Percentiles rank a stretch among this genome's conserved stretches.
These are phyloP conservation scores for Sus scrofa DNA, from an alignment of 2,113 vertebrate genomes.

Conservation along the genomic window T2T-Sscrofa CM000816.6:110173001-110173500, in stretches of 20 bases:
- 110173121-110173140: background rate
- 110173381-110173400: background rate
- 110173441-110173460: background rate
- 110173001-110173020: no score
- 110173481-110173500: background rate
- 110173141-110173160: conserved; percentile 5
- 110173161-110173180: background rate
- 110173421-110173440: background rate
- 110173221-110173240: background rate
- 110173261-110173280: background rate
- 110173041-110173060: background rate
- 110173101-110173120: background rate
- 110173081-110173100: background rate
- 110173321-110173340: background rate
- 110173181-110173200: background rate
- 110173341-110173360: background rate
- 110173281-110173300: background rate
- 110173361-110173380: background rate
- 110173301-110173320: background rate
- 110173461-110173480: background rate
- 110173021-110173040: background rate
- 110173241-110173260: background rate
- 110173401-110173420: background rate
- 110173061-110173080: background rate
- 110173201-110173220: background rate